Evolutionary conservation across 53 echinoderm and acorn worm species (phyloP).

Genomic region (Paracentrotus lividus): DNA sequence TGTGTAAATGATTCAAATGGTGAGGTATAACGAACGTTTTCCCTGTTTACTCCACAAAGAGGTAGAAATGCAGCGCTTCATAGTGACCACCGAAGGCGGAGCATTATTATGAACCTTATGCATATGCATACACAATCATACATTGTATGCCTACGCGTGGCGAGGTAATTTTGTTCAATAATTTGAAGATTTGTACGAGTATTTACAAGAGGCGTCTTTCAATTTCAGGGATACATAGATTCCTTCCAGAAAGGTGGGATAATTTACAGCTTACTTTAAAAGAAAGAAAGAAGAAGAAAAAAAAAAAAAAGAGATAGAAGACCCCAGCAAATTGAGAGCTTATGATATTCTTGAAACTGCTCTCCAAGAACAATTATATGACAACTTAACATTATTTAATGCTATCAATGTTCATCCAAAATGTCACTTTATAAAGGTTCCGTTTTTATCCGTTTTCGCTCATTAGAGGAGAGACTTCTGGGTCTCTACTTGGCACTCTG

Average conservation of each 20-base stretch:
- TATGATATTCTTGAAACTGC: neutral
- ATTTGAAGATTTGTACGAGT: neutral
- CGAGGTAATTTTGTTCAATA: neutral
- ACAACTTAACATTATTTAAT: neutral
- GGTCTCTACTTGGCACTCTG: neutral
- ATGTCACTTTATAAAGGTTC: neutral
- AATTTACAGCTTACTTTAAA: neutral
- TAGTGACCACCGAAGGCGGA: neutral
- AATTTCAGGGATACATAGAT: neutral
- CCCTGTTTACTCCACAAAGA: conserved; percentile 18
- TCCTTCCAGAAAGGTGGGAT: neutral
- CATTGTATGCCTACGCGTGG: neutral
- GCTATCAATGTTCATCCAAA: neutral
- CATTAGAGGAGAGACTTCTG: neutral
- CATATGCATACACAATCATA: neutral
- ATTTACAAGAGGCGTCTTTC: neutral
- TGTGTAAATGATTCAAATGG: neutral
- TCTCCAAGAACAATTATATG: neutral
- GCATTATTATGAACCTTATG: neutral
- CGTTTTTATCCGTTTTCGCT: conserved; percentile 20
- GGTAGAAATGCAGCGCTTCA: conserved; percentile 1
- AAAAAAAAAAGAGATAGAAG: no score
- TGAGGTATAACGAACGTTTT: neutral
- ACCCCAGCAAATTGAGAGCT: neutral
- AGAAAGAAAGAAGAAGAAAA: neutral